Evolutionary conservation across 2,888 invertebrate genomes (phyloP), one percentile per base, ranked within the genome.

Genomic region (Agrotis clavis): DNA sequence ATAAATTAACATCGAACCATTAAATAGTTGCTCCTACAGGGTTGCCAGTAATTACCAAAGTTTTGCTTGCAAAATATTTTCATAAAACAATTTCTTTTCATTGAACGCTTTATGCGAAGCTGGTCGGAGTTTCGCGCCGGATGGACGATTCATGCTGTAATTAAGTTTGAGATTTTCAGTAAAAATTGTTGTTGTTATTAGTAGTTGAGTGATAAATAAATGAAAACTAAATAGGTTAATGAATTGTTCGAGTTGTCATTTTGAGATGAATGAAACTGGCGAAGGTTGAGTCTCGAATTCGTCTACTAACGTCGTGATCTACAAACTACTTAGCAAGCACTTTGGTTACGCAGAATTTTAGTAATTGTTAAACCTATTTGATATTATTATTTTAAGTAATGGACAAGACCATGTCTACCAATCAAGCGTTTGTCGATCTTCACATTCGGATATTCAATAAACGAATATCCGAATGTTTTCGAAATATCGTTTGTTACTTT

Each of bases 1-100:
- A 85, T 75, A 82, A 82, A 82, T 78, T 74, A 74, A 68, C 73
- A 82, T 70, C 69, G 66, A 75, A 54, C 67, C 73, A 79, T 82
- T 74, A 81, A 81, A 86, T 88, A 85, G 79, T 87, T 79, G 61
- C 35, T 67, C 50, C 48, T 65, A 53, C 76, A 74, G 64, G 71
- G 64, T 74, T 78, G 41, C 19, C 69, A 69, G 83, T 89, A 90
- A 90, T 90, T 90, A 82, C 86, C 69, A 85, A 90, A 90, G 86
- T 90, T 90, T 75, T 45, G 71, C 76, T 75, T 74, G 81, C 74
- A 79, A 86, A 89, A 88, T 87, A 86, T 86, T 87, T 80, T 85
- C 82, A 78, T 74, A 76, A 82, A 76, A 85, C 68, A 86, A 88
- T 84, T 86, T 86, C 79, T 87, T 83, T 83, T 81, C 75, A 86